Evolutionary conservation across 2,113 vertebrate species (phyloP).

Genomic region (Tetrao urogallus): DNA sequence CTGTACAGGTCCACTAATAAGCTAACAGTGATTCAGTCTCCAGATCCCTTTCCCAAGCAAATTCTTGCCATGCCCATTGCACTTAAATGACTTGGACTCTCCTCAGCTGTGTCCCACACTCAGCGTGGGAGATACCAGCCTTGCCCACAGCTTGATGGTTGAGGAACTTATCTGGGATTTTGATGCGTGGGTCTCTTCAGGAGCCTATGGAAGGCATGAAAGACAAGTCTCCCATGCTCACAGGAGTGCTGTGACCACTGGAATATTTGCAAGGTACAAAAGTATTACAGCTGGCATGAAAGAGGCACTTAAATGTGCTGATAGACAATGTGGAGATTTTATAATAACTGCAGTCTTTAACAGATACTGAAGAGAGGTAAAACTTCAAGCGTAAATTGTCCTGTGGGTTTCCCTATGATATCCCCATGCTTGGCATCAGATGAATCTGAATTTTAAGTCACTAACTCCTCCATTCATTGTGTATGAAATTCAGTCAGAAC

Average conservation of each 20-base stretch:
- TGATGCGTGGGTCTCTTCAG: background rate
- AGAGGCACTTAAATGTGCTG: background rate
- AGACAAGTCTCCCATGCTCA: background rate
- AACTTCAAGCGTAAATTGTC: background rate
- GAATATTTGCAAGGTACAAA: background rate
- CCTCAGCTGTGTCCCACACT: background rate
- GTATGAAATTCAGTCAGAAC: background rate
- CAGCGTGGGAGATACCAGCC: background rate
- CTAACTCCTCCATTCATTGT: background rate
- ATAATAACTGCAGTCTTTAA: background rate
- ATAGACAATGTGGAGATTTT: background rate
- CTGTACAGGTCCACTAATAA: background rate
- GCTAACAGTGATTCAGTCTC: rapidly evolving
- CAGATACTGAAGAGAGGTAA: background rate
- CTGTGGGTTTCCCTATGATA: background rate
- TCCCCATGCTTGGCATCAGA: background rate
- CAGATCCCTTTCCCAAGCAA: background rate
- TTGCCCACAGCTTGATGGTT: background rate
- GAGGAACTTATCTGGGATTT: background rate
- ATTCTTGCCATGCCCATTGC: background rate
- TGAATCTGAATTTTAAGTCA: background rate
- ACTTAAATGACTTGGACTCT: background rate
- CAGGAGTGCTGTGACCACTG: background rate
- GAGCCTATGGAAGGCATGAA: background rate
- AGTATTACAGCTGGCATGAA: background rate